phyloP scores from a whole-genome alignment of 2,797 vertebrate genomes.

The Diceros bicornis region DNA sequence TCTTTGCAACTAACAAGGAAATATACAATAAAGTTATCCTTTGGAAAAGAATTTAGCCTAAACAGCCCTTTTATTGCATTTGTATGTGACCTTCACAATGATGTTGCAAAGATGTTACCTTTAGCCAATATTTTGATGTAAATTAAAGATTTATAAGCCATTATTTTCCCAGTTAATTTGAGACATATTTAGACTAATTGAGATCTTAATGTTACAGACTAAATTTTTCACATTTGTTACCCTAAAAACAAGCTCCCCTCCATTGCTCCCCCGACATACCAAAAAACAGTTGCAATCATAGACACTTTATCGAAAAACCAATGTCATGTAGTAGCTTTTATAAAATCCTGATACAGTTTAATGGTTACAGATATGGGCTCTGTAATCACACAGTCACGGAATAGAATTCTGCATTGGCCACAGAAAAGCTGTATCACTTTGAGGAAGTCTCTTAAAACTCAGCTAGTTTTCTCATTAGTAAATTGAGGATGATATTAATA shows the following conservation, averaged over 20 bases:
- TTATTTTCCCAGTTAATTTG: slow-evolving; percentile 46
- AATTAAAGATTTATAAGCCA: slow-evolving; percentile 36
- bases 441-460: neutral
- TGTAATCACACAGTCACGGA: neutral
- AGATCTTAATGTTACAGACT: neutral
- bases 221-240: neutral
- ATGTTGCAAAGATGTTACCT: slow-evolving; percentile 1
- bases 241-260: neutral
- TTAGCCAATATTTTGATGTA: neutral
- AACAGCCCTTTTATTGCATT: slow-evolving; percentile 9
- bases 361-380: neutral
- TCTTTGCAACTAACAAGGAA: slow-evolving; percentile 32
- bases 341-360: neutral
- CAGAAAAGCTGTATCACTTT: neutral
- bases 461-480: neutral
- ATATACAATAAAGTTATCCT: neutral
- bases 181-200: slow-evolving; percentile 1
- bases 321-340: neutral
- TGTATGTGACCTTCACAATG: slow-evolving; percentile 17
- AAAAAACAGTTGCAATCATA: neutral
- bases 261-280: neutral
- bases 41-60: neutral
- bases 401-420: neutral
- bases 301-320: neutral
- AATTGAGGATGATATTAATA: neutral